Conservation (phyloP, 2,888 invertebrate genomes). For the Lasioglossum figueresi region DNA sequence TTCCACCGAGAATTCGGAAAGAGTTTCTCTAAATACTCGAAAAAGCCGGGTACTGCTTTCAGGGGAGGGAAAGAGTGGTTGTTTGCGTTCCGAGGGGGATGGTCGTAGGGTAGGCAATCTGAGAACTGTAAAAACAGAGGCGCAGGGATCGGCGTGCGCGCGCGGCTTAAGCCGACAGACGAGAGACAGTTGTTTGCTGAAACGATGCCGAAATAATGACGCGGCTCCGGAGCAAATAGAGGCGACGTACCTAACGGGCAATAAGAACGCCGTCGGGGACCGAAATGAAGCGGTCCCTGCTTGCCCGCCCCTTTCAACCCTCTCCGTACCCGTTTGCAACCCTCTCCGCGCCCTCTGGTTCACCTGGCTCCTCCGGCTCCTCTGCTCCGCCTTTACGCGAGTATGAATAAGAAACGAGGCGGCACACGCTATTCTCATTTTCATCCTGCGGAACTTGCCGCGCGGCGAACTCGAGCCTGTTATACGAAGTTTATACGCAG, state of each 20-base stretch:
- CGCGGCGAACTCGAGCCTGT: constrained; percentile 58
- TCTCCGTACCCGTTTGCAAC: neutral
- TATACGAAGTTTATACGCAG: constrained; percentile 65
- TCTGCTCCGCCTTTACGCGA: constrained; percentile 47
- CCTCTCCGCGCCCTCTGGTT: neutral
- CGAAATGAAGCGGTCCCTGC: constrained; percentile 48
- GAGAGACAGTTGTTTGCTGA: constrained; percentile 51
- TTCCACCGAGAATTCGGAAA: neutral
- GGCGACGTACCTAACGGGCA: constrained; percentile 49
- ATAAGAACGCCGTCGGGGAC: constrained; percentile 44
- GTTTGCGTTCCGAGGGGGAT: neutral
- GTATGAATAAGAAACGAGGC: constrained; percentile 66
- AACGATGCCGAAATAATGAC: constrained; percentile 50
- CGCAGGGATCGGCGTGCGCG: constrained; percentile 9
- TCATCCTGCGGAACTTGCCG: constrained; percentile 58
- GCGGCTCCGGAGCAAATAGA: constrained; percentile 34
- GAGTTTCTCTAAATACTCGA: neutral
- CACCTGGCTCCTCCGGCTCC: neutral
- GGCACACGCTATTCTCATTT: constrained; percentile 64
- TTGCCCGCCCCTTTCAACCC: neutral
- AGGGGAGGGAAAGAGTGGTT: neutral
- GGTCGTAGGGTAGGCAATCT: constrained; percentile 10
- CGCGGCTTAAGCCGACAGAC: constrained; percentile 28
- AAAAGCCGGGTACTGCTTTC: neutral
- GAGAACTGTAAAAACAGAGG: constrained; percentile 30